phyloP scores from a whole-genome alignment of 2,888 invertebrate genomes.

The Cheilosia impressa region DNA sequence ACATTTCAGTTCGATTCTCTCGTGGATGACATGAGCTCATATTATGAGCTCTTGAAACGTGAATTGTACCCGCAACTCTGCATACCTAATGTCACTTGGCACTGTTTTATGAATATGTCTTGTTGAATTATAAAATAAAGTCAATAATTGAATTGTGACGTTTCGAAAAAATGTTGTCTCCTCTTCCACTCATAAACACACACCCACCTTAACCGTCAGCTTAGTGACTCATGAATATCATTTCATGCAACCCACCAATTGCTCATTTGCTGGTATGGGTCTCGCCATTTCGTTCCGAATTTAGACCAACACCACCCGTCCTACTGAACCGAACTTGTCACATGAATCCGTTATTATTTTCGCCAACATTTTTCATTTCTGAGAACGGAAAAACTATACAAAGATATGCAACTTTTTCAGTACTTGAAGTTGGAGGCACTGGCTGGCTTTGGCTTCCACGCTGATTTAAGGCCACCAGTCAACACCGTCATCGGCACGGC shows the following conservation, averaged over 20 bases:
- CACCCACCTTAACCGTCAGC: neutral
- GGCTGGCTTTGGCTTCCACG: slow-evolving; percentile 19
- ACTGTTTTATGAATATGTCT: too few species aligned
- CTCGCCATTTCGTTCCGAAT: slow-evolving; percentile 67
- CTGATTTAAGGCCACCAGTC: slow-evolving; percentile 67
- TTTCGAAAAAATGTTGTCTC: slow-evolving; percentile 10
- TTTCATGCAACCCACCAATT: slow-evolving; percentile 13
- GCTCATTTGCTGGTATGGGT: slow-evolving; percentile 31
- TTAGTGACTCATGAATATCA: slow-evolving; percentile 60
- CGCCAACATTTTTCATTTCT: slow-evolving; percentile 60
- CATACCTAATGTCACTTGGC: too few species aligned
- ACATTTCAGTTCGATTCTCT: too few species aligned
- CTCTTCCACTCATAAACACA: neutral
- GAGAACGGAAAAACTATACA: slow-evolving; percentile 59
- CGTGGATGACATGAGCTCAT: too few species aligned
- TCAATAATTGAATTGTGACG: slow-evolving; percentile 18
- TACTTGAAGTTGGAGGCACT: slow-evolving; percentile 24
- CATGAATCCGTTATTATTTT: slow-evolving; percentile 58
- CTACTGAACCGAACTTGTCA: slow-evolving; percentile 27
- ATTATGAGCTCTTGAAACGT: too few species aligned
- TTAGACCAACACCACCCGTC: slow-evolving; percentile 56
- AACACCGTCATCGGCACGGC: slow-evolving; percentile 9
- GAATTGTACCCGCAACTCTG: too few species aligned
- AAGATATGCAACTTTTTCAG: slow-evolving; percentile 48
- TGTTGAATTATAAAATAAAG: slow-evolving; percentile 5